These are phyloP conservation scores for Brachyopa scutellaris DNA, from an alignment of 2,888 invertebrate species.

Conservation along the genomic window DNA sequence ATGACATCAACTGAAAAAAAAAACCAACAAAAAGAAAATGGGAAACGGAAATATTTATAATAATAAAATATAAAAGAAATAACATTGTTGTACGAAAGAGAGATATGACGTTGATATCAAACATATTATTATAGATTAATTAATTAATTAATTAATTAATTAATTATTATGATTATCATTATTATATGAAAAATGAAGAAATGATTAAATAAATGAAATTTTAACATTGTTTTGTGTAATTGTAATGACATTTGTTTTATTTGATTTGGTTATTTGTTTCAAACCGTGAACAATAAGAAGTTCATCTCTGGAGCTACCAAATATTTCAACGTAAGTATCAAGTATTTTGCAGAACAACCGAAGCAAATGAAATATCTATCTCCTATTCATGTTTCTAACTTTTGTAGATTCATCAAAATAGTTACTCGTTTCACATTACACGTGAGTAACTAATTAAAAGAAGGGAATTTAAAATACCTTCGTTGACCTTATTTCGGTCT, in stretches of 20 bases:
- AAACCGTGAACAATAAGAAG: too few relatives aligned
- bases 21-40: constrained; percentile 14
- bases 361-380: too few relatives aligned
- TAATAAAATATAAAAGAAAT: constrained; percentile 44
- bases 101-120: constrained; percentile 73
- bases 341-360: too few relatives aligned
- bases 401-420: too few relatives aligned
- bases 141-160: constrained; percentile 71
- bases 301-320: too few relatives aligned
- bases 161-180: constrained; percentile 69
- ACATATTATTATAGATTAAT: constrained; percentile 65
- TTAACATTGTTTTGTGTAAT: constrained; percentile 82
- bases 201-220: constrained; percentile 81
- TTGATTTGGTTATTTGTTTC: too few relatives aligned
- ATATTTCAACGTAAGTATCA: too few relatives aligned
- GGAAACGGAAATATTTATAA: constrained; percentile 41
- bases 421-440: too few relatives aligned
- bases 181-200: constrained; percentile 71
- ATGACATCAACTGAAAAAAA: constrained; percentile 8
- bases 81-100: constrained; percentile 72
- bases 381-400: too few relatives aligned
- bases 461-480: too few relatives aligned
- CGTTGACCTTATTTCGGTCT: too few relatives aligned
- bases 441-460: too few relatives aligned
- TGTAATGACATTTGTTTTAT: constrained; percentile 77